These are phyloP conservation scores for Zygothrica quintamaculata DNA, from an alignment of 2,888 invertebrate species.

Conservation along the genomic window DNA sequence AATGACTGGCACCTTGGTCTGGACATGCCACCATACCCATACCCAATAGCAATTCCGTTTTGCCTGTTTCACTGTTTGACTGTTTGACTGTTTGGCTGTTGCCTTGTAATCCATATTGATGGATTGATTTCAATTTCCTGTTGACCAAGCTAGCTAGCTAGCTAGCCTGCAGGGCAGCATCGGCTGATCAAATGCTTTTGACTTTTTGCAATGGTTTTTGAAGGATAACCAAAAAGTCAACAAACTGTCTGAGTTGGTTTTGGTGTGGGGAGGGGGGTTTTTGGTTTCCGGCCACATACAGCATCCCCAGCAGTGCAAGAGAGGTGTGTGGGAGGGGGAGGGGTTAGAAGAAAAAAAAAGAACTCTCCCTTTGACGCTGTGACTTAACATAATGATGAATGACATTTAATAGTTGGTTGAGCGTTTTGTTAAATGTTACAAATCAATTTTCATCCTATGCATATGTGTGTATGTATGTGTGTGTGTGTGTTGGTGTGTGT, in stretches of 20 bases:
- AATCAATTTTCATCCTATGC: slow-evolving; percentile 70
- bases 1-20: slow-evolving; percentile 72
- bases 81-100: too few relatives aligned
- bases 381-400: slow-evolving; percentile 79
- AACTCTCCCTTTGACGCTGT: slow-evolving; percentile 21
- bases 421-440: slow-evolving; percentile 75
- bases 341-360: not conserved
- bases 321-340: too few relatives aligned
- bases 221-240: slow-evolving; percentile 67
- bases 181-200: slow-evolving; percentile 47
- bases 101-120: slow-evolving; percentile 82
- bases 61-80: slow-evolving; percentile 64
- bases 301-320: too few relatives aligned
- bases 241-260: too few relatives aligned
- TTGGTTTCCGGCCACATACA: slow-evolving; percentile 65
- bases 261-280: slow-evolving; percentile 44
- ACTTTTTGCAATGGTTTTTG: slow-evolving; percentile 58
- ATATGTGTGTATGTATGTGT: slow-evolving; percentile 16
- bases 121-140: slow-evolving; percentile 85
- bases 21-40: not conserved
- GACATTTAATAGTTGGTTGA: slow-evolving; percentile 71
- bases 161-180: slow-evolving; percentile 26
- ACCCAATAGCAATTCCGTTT: not conserved
- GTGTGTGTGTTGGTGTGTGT: too few relatives aligned
- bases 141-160: slow-evolving; percentile 50